These are phyloP conservation scores for Butastur rufipennis DNA, from an alignment of 2,113 vertebrate genomes.

Conservation along the genomic window DNA sequence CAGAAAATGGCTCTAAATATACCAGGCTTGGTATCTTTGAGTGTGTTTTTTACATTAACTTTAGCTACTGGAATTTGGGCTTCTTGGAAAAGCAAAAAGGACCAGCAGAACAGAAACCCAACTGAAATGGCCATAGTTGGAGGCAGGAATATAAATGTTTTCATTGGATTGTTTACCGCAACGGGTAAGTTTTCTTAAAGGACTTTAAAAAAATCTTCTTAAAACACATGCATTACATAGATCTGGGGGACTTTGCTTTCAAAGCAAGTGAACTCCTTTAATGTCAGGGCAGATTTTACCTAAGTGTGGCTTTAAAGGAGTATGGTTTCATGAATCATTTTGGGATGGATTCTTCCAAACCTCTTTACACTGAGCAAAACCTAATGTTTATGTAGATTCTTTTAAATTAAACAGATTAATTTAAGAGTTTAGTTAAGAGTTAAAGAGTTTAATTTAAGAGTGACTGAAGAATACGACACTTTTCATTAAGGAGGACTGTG, in stretches of 20 bases:
- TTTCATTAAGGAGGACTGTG: not conserved
- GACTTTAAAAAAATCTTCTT: not conserved
- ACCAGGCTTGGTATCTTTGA: conserved; percentile 63
- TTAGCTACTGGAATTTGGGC: conserved; percentile 79
- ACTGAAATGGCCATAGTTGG: conserved; percentile 78
- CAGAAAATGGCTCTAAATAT: conserved; percentile 61
- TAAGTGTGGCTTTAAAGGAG: conserved; percentile 21
- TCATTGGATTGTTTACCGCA: conserved; percentile 74
- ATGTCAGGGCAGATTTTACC: not conserved
- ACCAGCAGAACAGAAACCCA: conserved; percentile 65
- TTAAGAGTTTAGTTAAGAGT: conserved; percentile 31
- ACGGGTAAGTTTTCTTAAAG: conserved; percentile 61
- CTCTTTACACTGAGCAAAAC: not conserved
- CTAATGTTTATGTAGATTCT: conserved; percentile 31
- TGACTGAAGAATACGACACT: not conserved
- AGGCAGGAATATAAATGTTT: conserved; percentile 75
- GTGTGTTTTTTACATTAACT: conserved; percentile 70
- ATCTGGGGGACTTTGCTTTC: not conserved
- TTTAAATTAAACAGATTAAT: conserved; percentile 27
- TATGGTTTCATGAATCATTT: conserved; percentile 57
- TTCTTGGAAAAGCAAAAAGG: conserved; percentile 76
- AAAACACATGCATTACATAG: not conserved
- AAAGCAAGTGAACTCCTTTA: conserved; percentile 67
- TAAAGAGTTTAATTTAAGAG: conserved; percentile 23
- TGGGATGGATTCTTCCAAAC: conserved; percentile 36